Percentiles rank a stretch among this genome's conserved stretches.
These are phyloP conservation scores for Myiagra hebetior DNA, from an alignment of 2,113 vertebrate genomes.

Conservation along the genomic window DNA sequence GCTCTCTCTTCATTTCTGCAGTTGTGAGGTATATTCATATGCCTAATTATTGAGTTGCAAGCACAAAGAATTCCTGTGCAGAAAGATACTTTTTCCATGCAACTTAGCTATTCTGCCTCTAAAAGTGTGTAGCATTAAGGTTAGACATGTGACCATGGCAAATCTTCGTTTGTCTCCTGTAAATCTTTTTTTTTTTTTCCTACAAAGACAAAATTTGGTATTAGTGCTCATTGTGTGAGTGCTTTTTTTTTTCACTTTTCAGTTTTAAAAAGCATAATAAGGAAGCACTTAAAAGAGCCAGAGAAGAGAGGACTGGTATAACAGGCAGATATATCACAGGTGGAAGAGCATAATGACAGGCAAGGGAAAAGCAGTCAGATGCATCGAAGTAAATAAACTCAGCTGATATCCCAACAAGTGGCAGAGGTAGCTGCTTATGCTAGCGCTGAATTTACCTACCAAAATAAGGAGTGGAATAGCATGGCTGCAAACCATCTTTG, in stretches of 20 bases:
- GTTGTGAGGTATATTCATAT: background rate
- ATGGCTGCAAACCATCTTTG: background rate
- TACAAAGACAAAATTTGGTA: background rate
- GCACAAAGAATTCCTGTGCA: background rate
- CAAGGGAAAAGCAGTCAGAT: background rate
- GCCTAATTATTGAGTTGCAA: slow-evolving; percentile 13
- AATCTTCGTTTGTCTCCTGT: background rate
- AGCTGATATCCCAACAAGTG: background rate
- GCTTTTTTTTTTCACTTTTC: background rate
- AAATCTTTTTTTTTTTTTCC: background rate
- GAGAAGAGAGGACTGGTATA: background rate
- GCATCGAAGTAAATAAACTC: background rate
- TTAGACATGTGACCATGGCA: background rate
- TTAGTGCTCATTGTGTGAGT: rapidly evolving
- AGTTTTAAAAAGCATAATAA: background rate
- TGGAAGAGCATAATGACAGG: background rate
- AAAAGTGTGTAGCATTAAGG: background rate
- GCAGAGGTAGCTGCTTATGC: background rate
- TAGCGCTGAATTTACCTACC: background rate
- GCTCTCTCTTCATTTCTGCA: background rate
- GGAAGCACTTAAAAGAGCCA: background rate
- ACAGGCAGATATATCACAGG: background rate
- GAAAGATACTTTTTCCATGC: background rate
- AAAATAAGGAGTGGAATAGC: background rate
- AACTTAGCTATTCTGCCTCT: background rate